Base-by-base conservation (phyloP, 2,797 vertebrate species). In the Neostethus bicornis region DNA sequence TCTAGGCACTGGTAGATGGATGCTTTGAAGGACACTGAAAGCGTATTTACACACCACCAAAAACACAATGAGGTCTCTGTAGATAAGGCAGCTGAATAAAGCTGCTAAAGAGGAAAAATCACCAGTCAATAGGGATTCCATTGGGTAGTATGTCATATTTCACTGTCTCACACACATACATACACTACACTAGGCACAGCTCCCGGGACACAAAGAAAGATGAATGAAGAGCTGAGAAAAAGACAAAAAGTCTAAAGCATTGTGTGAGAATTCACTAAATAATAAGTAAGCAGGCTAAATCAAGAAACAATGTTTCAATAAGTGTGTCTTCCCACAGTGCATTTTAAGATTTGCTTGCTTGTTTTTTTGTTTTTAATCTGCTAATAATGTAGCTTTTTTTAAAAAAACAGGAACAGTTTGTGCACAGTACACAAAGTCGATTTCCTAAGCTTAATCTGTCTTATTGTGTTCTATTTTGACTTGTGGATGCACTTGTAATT, bases 71-170 rank as follows among this genome's bases (percentile, higher is more conserved):
- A 71, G 55, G 51, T 59, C 79, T 83, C 81, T 85, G 79, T 83
- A 75, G 66, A 61, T 11, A 56, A 51, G 46, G 43, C 56, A 51
- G 58, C 56, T 63, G 29, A 63, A 66, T 34, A 19, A 34, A 73
- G 61, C 69, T 56, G 51, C 70, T 73, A 26, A 55, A 65, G 54
- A 55, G 42, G 44, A 68, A 73, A 73, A 82, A 67, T 66, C 60
- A 81, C 73, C 42, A 69, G 73, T 75, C 77, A 57, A 2, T 34
- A 48, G 79, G 81, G 83, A 87, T 84, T 86, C 69, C 79, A 74
- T 63, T 21, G 47, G 35, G 21, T 70, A 72, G 67, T 74, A 85
- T 65, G 85, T 88, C 76, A 87, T 85, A 67, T 66, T 70, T 83
- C 75, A 78, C 17, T 68, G 46, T 51, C 62, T 72, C 70, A 69